Conservation (phyloP, 2,797 vertebrate genomes). For the Rhinogobio ventralis region DNA sequence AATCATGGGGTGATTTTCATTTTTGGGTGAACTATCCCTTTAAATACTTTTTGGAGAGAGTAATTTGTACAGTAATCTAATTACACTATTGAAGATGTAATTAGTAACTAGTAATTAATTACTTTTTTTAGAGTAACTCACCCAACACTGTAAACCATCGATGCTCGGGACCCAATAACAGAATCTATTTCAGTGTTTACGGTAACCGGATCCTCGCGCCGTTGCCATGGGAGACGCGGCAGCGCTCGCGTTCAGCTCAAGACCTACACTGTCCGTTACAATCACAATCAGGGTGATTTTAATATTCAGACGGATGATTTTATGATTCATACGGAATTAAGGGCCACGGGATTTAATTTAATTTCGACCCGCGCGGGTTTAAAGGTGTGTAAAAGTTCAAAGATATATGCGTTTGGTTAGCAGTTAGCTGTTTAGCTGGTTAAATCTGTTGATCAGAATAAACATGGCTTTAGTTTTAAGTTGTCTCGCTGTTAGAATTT, state of each 20-base stretch:
- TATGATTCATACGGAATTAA: background rate
- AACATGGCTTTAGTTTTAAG: background rate
- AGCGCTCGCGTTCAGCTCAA: background rate
- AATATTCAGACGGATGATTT: background rate
- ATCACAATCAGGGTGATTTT: background rate
- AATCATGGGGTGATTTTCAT: too few relatives aligned
- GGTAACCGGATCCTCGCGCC: conserved; percentile 36
- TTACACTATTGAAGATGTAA: too few relatives aligned
- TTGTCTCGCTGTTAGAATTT: background rate
- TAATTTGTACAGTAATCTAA: too few relatives aligned
- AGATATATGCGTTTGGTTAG: background rate
- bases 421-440: conserved; percentile 29
- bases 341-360: too few relatives aligned
- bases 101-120: too few relatives aligned
- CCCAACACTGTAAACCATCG: too few relatives aligned
- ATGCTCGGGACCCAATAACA: too few relatives aligned
- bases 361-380: background rate
- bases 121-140: too few relatives aligned
- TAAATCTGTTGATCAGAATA: conserved; percentile 13
- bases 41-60: too few relatives aligned
- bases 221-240: conserved; percentile 59
- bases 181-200: conserved; percentile 24
- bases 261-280: background rate
- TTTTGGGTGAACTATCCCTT: too few relatives aligned
- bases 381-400: background rate